Evolutionary conservation across 2,113 vertebrate genomes (phyloP), one percentile per base, ranked within the genome.

Genomic region (Phylloscopus whistleri): DNA sequence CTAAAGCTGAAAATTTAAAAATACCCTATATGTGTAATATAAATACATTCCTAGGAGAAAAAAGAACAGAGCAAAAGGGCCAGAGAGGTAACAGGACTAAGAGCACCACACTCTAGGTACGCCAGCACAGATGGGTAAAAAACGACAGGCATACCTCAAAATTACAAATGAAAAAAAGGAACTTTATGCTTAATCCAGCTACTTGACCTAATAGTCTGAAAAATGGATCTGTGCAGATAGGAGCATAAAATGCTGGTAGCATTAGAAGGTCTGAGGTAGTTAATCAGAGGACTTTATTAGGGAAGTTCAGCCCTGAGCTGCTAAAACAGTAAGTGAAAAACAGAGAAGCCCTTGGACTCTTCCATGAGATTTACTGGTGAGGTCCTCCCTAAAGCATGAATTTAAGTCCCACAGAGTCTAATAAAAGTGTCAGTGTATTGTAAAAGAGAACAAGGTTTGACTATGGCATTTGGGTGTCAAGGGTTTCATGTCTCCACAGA

Each of bases 101-200:
- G 39, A 53, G 7, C 30, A 88, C n/a, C 68, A 70, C 22, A 44
- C 15, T 52, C 21, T 6, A 39, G 9, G 11, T 85, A 79, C 0
- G 0, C 10, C 24, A 79, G 41, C 11, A 86, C 46, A 69, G 11
- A n/a, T 0, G 0, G 18, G 6, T 58, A 58, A 33, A 73, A 78
- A 81, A 73, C 4, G 14, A 53, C 63, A 76, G 39, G 7, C 9
- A 46, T 35, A 18, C 23, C 16, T 73, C 51, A 90, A 86, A 94
- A 59, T 26, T 77, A 24, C 24, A 31, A 56, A 69, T 41, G 18
- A 66, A 19, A 44, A 44, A 68, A 73, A 64, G 21, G 23, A 59
- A 86, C 66, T 76, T 66, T 43, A 13, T 77, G 39, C 7, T 70
- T 90, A 74, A 49, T 39, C 13, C 37, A 64, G 13, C 11, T 86